Conservation (phyloP, 2,113 vertebrate genomes). For the Choloepus hoffmanni region DNA sequence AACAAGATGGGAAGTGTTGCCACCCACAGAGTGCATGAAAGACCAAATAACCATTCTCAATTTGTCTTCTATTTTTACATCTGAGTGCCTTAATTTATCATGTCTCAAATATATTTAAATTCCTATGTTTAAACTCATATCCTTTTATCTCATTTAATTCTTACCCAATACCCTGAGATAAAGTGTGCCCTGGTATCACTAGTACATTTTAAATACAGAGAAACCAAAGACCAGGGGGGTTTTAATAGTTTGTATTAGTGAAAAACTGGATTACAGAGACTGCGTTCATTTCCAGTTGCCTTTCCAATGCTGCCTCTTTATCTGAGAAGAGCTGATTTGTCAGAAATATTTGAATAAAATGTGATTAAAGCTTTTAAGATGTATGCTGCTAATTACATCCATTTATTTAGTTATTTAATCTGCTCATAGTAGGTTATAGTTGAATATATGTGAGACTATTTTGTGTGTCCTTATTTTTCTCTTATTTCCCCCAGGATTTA, state of each 20-base stretch:
- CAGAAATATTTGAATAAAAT: not conserved
- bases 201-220: not conserved
- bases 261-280: not conserved
- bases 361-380: not conserved
- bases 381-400: not conserved
- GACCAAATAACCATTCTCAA: not conserved
- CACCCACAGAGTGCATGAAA: not conserved
- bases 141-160: not conserved
- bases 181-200: not conserved
- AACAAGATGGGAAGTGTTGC: not conserved
- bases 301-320: not conserved
- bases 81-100: not conserved
- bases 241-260: not conserved
- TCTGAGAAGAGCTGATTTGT: not conserved
- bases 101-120: constrained; percentile 19
- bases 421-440: not conserved
- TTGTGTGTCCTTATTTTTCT: not conserved
- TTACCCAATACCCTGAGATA: not conserved
- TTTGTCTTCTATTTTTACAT: not conserved
- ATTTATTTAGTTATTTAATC: not conserved
- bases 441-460: not conserved
- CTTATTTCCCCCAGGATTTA: not conserved
- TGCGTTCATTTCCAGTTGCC: not conserved
- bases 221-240: not conserved
- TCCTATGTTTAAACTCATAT: not conserved